Conservation (phyloP, 2,888 invertebrate species). For the Deilephila porcellus region DNA sequence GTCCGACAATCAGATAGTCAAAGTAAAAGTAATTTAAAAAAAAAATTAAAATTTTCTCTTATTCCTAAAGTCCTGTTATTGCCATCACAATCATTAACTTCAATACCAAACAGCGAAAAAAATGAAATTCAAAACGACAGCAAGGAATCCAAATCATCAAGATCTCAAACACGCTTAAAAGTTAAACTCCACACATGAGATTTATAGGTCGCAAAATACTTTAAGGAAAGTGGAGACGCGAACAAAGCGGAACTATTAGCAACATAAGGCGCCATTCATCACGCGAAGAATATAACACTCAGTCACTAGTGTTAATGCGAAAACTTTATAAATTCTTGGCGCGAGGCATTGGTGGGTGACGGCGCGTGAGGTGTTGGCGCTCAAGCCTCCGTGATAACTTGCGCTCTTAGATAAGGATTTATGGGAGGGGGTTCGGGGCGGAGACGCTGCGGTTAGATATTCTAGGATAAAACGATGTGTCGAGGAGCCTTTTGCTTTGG, state of each 20-base stretch:
- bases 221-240: background rate
- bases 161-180: background rate
- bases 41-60: too few relatives aligned
- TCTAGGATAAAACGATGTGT: too few relatives aligned
- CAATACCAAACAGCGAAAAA: too few relatives aligned
- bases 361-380: conserved; percentile 66
- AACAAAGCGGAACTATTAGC: conserved; percentile 41
- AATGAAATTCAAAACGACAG: background rate
- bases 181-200: background rate
- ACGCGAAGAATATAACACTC: conserved; percentile 36
- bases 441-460: conserved; percentile 29
- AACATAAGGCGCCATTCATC: conserved; percentile 45
- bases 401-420: conserved; percentile 54
- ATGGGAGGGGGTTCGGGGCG: conserved; percentile 42
- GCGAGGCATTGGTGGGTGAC: conserved; percentile 47
- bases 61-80: too few relatives aligned
- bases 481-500: too few relatives aligned
- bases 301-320: conserved; percentile 66
- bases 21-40: too few relatives aligned
- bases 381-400: conserved; percentile 74
- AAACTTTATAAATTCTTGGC: conserved; percentile 72
- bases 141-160: background rate
- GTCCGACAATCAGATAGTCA: too few relatives aligned
- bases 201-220: conserved; percentile 5
- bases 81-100: too few relatives aligned